A percentile compares a stretch with the other conserved stretches of the same genome.
Conservation (phyloP, 2,797 vertebrate genomes). For the Pteronotus mesoamericanus region DNA sequence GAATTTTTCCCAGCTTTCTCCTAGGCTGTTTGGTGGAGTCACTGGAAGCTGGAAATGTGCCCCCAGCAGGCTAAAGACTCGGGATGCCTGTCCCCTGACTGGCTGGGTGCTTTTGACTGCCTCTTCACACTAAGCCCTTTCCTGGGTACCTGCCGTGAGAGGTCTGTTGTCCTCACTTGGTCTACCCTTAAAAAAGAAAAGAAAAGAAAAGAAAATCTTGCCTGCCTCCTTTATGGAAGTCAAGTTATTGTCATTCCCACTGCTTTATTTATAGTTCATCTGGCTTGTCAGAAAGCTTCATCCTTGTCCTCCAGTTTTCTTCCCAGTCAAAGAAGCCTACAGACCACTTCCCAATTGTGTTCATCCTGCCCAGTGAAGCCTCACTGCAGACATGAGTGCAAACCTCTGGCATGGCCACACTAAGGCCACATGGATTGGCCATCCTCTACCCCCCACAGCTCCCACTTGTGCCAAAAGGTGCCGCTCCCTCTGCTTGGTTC, state of each 20-base stretch:
- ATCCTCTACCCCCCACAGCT: too few relatives aligned
- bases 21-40: not conserved
- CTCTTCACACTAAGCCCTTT: not conserved
- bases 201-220: not conserved
- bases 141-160: not conserved
- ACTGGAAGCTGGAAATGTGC: not conserved
- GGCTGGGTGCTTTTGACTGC: not conserved
- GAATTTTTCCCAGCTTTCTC: not conserved
- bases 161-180: not conserved
- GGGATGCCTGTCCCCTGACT: not conserved
- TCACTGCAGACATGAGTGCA: not conserved
- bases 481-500: fast-evolving
- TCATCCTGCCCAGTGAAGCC: not conserved
- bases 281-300: not conserved
- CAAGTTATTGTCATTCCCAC: not conserved
- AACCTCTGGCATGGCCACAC: fast-evolving
- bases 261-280: not conserved
- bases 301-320: not conserved
- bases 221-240: not conserved
- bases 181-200: not conserved
- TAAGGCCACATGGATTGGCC: too few relatives aligned
- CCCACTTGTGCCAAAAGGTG: not conserved
- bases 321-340: not conserved
- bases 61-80: too few relatives aligned
- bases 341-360: not conserved